phyloP scores from a whole-genome alignment of 1,140 invertebrate genomes.

The Marisa cornuarietis region DNA sequence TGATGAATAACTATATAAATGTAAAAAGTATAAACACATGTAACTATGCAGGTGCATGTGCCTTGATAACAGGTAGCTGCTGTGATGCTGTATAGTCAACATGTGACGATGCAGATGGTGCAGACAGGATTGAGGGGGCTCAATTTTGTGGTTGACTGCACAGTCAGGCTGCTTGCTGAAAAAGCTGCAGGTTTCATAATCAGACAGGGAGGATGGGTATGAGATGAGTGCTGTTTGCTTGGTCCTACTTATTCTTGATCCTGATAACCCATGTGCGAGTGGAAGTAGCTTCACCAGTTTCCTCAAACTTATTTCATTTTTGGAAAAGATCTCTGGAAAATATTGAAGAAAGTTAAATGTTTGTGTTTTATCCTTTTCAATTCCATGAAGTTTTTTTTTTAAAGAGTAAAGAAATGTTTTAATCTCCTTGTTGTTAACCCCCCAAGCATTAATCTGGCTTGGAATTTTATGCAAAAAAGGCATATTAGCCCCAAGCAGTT shows the following conservation, averaged over 20 bases:
- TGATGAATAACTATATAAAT: not conserved
- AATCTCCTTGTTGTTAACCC: too few relatives aligned
- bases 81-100: conserved; percentile 49
- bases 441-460: too few relatives aligned
- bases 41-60: not conserved
- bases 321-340: too few relatives aligned
- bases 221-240: not conserved
- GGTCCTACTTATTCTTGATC: not conserved
- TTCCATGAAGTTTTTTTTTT: too few relatives aligned
- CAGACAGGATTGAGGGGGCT: conserved; percentile 37
- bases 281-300: too few relatives aligned
- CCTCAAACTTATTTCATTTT: too few relatives aligned
- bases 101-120: conserved; percentile 38
- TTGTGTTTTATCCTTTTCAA: too few relatives aligned
- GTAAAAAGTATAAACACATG: not conserved
- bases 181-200: conserved; percentile 51
- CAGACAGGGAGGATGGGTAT: conserved; percentile 55
- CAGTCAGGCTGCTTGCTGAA: conserved; percentile 42
- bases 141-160: conserved; percentile 44
- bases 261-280: not conserved
- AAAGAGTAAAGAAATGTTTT: too few relatives aligned
- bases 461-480: too few relatives aligned
- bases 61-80: conserved; percentile 42
- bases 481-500: too few relatives aligned
- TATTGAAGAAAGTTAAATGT: too few relatives aligned